Conservation (phyloP, 2,888 invertebrate species). For the Pyrrhosoma nymphula region DNA sequence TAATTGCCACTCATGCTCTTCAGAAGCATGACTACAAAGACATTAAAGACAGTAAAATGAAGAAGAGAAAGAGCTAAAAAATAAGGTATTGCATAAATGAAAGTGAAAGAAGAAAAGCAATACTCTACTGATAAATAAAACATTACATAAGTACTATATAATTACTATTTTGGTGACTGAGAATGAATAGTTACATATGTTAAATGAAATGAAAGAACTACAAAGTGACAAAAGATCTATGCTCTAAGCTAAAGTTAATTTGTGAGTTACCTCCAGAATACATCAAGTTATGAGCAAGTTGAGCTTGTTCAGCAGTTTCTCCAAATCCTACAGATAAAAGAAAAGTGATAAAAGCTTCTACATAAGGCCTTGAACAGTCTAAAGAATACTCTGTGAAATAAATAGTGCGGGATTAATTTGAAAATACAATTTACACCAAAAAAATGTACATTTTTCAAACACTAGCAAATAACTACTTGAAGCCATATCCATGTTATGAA, state of each 20-base stretch:
- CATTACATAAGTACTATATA: not conserved
- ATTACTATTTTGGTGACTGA: not conserved
- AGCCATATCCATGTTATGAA: not conserved
- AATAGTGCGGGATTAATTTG: conserved; percentile 28
- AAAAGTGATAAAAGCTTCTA: conserved; percentile 68
- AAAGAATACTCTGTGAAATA: conserved; percentile 61
- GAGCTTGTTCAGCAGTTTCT: conserved; percentile 89
- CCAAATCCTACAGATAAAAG: conserved; percentile 83
- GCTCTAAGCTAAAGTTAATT: conserved; percentile 36
- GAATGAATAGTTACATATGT: not conserved
- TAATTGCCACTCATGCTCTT: not conserved
- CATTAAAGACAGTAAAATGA: not conserved
- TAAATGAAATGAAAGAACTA: not conserved
- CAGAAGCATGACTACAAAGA: not conserved
- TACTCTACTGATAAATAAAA: not conserved
- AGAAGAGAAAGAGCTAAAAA: conserved; percentile 49
- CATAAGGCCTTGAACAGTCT: conserved; percentile 69
- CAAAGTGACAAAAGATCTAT: not conserved
- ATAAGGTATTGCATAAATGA: not conserved
- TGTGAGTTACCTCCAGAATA: conserved; percentile 85
- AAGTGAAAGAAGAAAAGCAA: not conserved
- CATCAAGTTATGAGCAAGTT: conserved; percentile 92
- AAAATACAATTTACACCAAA: not conserved
- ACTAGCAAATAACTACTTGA: not conserved
- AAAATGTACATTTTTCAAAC: not conserved